phyloP scores from a whole-genome alignment of 2,888 invertebrate species.

The Scrobipalpa costella region DNA sequence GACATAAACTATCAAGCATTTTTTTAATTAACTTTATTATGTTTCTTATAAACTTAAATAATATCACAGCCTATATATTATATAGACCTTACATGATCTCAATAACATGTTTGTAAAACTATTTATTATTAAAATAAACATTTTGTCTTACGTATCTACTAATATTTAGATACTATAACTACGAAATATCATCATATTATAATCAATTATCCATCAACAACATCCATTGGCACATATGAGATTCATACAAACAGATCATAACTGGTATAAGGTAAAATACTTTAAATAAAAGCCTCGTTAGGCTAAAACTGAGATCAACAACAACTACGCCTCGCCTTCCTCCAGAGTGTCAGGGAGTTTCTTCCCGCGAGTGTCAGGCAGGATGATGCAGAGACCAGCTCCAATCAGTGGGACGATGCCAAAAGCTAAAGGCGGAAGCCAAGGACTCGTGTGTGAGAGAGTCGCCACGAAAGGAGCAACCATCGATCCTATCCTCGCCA shows the following conservation, averaged over 20 bases:
- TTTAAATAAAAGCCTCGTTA: conserved; percentile 9
- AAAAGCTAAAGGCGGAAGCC: conserved; percentile 87
- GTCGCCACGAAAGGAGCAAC: conserved; percentile 90
- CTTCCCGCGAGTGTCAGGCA: conserved; percentile 90
- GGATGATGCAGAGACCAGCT: conserved; percentile 83
- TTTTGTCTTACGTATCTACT: background rate
- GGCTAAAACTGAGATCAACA: background rate
- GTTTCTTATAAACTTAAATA: conserved; percentile 37
- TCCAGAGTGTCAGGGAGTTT: conserved; percentile 89
- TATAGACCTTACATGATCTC: conserved; percentile 41
- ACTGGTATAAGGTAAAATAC: conserved; percentile 9
- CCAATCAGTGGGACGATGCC: conserved; percentile 86
- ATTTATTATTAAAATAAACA: background rate
- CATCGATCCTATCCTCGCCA: conserved; percentile 93
- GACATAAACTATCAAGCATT: background rate
- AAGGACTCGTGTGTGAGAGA: conserved; percentile 76
- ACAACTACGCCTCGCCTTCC: conserved; percentile 84
- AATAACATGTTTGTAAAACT: background rate
- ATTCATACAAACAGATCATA: background rate
- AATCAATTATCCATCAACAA: background rate
- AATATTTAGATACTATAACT: background rate
- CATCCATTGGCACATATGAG: background rate
- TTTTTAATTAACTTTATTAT: conserved; percentile 26
- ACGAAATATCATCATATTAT: background rate
- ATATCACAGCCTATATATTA: conserved; percentile 64